Conservation (phyloP, 2,888 invertebrate species). For the Ennomos quercinarius region DNA sequence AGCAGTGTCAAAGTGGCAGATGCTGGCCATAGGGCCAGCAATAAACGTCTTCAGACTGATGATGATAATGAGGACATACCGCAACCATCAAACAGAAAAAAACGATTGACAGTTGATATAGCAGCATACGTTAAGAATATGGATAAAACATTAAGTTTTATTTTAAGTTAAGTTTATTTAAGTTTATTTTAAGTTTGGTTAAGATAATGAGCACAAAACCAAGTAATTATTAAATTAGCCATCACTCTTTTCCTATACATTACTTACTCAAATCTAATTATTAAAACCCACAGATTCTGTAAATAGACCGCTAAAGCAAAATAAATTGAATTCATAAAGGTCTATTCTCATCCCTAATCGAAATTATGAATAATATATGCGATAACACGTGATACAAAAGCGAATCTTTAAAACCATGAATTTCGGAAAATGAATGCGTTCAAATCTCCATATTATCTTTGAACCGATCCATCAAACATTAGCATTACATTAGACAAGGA, state of each 20-base stretch:
- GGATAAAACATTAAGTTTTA: no score
- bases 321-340: constrained; percentile 15
- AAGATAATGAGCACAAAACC: no score
- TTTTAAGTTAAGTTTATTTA: no score
- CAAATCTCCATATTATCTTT: constrained; percentile 57
- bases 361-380: constrained; percentile 34
- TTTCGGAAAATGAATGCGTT: constrained; percentile 50
- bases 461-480: constrained; percentile 74
- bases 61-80: no score
- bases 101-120: no score
- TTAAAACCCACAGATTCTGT: constrained; percentile 6
- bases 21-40: no score
- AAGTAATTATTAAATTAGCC: no score
- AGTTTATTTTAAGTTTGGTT: no score
- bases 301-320: not conserved
- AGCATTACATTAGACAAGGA: constrained; percentile 27
- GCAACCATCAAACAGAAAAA: no score
- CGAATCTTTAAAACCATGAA: constrained; percentile 35
- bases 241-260: not conserved
- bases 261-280: constrained; percentile 10
- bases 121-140: no score
- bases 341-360: constrained; percentile 24
- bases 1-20: no score
- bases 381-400: constrained; percentile 39
- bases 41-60: no score